Evolutionary conservation across 2,888 invertebrate species (phyloP).

Genomic region (Protonemura montana): DNA sequence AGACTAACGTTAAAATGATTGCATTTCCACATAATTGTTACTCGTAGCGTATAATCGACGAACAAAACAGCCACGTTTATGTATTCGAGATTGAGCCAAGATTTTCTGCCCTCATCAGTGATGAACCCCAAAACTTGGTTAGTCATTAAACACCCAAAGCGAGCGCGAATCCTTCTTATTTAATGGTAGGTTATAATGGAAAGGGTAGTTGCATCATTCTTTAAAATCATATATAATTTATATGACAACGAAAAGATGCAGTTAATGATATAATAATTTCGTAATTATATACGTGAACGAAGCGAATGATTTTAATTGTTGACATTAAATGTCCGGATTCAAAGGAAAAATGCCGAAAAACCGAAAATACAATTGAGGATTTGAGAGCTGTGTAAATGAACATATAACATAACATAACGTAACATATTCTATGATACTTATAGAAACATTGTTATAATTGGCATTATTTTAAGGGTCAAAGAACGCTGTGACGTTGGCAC

Average conservation of each 20-base stretch:
- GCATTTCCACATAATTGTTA: conserved; percentile 39
- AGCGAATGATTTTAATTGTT: background rate
- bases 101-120: background rate
- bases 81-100: background rate
- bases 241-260: conserved; percentile 3
- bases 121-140: conserved; percentile 9
- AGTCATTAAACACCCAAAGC: conserved; percentile 20
- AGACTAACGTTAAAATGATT: conserved; percentile 37
- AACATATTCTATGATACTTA: background rate
- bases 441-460: background rate
- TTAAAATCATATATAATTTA: conserved; percentile 13
- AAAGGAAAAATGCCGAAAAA: background rate
- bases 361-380: background rate
- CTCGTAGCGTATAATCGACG: conserved; percentile 29
- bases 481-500: background rate
- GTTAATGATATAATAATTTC: conserved; percentile 19
- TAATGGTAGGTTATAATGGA: background rate
- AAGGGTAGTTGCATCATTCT: conserved; percentile 20
- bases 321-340: background rate
- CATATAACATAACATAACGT: too few species aligned
- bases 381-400: background rate
- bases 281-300: background rate
- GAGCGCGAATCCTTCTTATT: background rate
- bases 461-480: background rate
- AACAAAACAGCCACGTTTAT: conserved; percentile 19